Evolutionary conservation across 2,888 invertebrate species (phyloP).

Genomic region (Hymenopus coronatus): DNA sequence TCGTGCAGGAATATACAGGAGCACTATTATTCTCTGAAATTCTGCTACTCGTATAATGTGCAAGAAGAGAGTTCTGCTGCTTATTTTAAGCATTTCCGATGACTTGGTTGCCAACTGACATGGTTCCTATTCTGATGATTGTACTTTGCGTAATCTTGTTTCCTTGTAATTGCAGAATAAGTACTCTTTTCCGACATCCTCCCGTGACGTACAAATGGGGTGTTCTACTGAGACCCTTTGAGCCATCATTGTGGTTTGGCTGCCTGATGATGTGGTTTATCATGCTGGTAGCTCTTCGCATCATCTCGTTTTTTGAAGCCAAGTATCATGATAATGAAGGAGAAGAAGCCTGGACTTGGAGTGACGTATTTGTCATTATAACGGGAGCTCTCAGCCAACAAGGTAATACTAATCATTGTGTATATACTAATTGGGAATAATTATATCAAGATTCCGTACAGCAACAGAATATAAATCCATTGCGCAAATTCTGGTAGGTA

Average conservation of each 20-base stretch:
- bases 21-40: too few species aligned
- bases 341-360: conserved; percentile 13
- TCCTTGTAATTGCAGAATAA: neutral
- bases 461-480: too few species aligned
- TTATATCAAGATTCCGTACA: too few species aligned
- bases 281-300: conserved; percentile 12
- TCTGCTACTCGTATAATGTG: too few species aligned
- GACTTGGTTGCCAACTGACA: too few species aligned
- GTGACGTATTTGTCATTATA: conserved; percentile 55
- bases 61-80: too few species aligned
- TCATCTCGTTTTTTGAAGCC: conserved; percentile 9
- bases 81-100: too few species aligned
- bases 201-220: conserved; percentile 69
- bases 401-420: conserved; percentile 45
- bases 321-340: neutral
- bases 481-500: too few species aligned
- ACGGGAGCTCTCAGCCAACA: conserved; percentile 61
- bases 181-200: conserved; percentile 68
- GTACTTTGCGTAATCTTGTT: neutral
- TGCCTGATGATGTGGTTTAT: conserved; percentile 41
- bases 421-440: too few species aligned
- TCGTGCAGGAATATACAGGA: too few species aligned
- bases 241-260: conserved; percentile 61
- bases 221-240: conserved; percentile 66
- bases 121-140: too few species aligned